Percentiles rank a stretch among this genome's conserved stretches.
phyloP scores from a whole-genome alignment of 2,113 vertebrate genomes.

The Gracilinanus agilis region DNA sequence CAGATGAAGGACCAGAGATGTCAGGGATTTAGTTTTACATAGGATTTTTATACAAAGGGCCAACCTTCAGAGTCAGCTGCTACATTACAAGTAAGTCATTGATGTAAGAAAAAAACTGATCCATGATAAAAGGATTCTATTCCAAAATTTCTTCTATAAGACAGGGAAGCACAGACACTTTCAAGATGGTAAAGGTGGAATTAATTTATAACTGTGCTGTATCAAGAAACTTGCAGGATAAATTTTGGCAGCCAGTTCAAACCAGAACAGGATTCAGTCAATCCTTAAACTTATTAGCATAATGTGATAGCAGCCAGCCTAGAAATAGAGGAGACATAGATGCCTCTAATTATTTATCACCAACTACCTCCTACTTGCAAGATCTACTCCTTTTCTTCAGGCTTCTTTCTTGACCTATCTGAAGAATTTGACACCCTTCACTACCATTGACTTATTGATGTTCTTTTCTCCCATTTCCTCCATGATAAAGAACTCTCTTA shows the following conservation, averaged over 20 bases:
- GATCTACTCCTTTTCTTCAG: neutral
- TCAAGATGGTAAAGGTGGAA: neutral
- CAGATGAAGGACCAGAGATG: neutral
- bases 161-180: neutral
- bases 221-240: neutral
- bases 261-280: neutral
- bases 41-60: neutral
- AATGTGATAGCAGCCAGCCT: neutral
- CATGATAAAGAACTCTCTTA: neutral
- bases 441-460: neutral
- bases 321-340: neutral
- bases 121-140: neutral
- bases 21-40: neutral
- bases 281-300: neutral
- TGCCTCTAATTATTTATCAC: neutral
- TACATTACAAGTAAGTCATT: neutral
- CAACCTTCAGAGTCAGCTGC: neutral
- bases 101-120: neutral
- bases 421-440: neutral
- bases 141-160: neutral
- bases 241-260: neutral
- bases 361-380: neutral
- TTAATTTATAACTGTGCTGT: neutral
- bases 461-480: neutral
- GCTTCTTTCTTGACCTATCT: neutral